Conservation (phyloP, 2,113 vertebrate genomes). For the Vulpes vulpes region DNA sequence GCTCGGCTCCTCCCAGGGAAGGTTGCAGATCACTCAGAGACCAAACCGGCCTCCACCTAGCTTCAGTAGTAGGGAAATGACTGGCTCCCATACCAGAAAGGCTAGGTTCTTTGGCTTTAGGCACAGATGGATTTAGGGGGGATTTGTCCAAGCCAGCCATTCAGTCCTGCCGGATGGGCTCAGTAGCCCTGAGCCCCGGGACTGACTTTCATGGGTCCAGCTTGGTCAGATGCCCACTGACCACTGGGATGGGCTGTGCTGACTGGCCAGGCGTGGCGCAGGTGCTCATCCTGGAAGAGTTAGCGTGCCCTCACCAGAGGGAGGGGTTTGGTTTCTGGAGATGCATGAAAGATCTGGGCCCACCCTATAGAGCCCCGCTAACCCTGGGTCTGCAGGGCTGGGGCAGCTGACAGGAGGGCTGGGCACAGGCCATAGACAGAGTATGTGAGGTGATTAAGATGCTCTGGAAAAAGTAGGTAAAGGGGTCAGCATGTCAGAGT, state of each 20-base stretch:
- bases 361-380: too few species aligned
- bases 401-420: background rate
- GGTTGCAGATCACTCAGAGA: background rate
- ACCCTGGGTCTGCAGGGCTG: background rate
- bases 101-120: slow-evolving; percentile 4
- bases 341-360: background rate
- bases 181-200: background rate
- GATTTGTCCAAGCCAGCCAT: background rate
- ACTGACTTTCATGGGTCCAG: background rate
- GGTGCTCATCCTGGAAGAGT: background rate
- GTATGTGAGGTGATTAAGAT: background rate
- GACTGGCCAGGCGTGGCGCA: background rate
- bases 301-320: background rate
- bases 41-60: background rate
- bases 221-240: background rate
- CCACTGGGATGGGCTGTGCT: background rate
- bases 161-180: background rate
- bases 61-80: background rate
- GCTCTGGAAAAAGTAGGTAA: background rate
- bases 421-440: background rate
- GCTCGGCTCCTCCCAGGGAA: background rate
- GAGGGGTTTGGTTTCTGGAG: background rate
- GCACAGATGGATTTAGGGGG: background rate
- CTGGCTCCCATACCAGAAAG: background rate
- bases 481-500: slow-evolving; percentile 46